Evolutionary conservation across 1,140 invertebrate species (phyloP), one percentile per base, ranked within the genome.

Genomic region (Oryzaephilus surinamensis): DNA sequence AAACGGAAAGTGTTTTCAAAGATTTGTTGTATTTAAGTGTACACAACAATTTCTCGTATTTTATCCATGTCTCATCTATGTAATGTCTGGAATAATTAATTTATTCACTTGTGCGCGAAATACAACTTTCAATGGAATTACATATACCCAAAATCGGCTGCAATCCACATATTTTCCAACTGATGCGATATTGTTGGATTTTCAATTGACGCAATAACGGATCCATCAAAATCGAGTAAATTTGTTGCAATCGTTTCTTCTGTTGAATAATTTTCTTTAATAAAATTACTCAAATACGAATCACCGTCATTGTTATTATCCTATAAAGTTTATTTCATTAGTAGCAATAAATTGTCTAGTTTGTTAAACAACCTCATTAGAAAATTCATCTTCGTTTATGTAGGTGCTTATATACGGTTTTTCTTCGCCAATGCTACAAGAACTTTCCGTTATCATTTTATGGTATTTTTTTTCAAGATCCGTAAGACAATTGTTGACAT

Each of bases 111-210:
- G n/a, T n/a, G n/a, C n/a, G 5, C 4, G 4, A 6, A 19, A 8
- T 35, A 16, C 7, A 18, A 36, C 12, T 34, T 13, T 10, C 33
- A 29, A 32, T 2, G 16, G 16, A 41, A 30, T 38, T 43, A 24
- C 11, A 4, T 4, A 24, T 24, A 59, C 57, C 57, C 57, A 14
- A 57, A 45, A 45, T 60, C 58, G 7, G 48, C 55, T 48, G 57
- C 50, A 16, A 60, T 47, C 20, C 40, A 51, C 52, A 57, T 57
- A 16, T 16, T 42, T 35, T 51, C 35, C 16, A 32, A 38, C 27
- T 46, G 23, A 6, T 11, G 23, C 27, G 16, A 34, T 34, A 29
- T 31, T 26, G 36, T 18, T 18, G 11, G 32, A 32, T 43, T 39
- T 11, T 27, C 17, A 31, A 30, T 11, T 41, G 40, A 26, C 8